Evolutionary conservation across 2,113 vertebrate species (phyloP), one percentile per base, ranked within the genome.

Genomic region (Ivindomyrus marchei): DNA sequence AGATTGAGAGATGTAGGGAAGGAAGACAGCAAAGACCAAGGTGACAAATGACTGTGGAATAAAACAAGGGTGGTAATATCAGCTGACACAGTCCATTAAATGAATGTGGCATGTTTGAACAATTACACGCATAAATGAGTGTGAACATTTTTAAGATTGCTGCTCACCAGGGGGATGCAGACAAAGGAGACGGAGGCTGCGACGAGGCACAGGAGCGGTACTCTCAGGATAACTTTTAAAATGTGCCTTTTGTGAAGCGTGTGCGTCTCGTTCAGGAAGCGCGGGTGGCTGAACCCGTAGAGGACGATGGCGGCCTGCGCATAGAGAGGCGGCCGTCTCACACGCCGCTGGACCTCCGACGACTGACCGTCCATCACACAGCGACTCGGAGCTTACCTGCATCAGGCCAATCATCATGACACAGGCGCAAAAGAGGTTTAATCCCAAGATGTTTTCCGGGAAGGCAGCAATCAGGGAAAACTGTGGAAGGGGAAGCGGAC

Each of bases 401-500:
- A 98, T 96, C 21, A 96, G 88, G 0, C 98, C 98, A 1, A 98
- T 97, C 93, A 98, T 91, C 90, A 98, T 96, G 93, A 97, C 97
- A 90, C 97, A 98, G 47, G 93, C 90, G n/a, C 98, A 98, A 92
- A 99, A 99, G 7, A 98, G 91, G 39, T 97, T 94, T 92, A 99
- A 97, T 27, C 98, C 98, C 19, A 99, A 95, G 27, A 96, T 91
- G 88, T 97, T 94, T 0, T 95, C 93, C 0, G 97, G 97, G 92
- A 99, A 99, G 10, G 97, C 95, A 36, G 97, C 97, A 98, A 99
- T 98, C 92, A 99, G 93, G 56, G 98, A 97, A 92, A 99, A 99
- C 98, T 99, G 93, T 4, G 70, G 70, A 47, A 84, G 11, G 62
- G 46, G 42, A 89, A 15, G 0, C 17, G 50, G 46, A 50, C 5